Evolutionary conservation across 2,888 invertebrate genomes (phyloP).

Genomic region (Malthinus flaveolus): DNA sequence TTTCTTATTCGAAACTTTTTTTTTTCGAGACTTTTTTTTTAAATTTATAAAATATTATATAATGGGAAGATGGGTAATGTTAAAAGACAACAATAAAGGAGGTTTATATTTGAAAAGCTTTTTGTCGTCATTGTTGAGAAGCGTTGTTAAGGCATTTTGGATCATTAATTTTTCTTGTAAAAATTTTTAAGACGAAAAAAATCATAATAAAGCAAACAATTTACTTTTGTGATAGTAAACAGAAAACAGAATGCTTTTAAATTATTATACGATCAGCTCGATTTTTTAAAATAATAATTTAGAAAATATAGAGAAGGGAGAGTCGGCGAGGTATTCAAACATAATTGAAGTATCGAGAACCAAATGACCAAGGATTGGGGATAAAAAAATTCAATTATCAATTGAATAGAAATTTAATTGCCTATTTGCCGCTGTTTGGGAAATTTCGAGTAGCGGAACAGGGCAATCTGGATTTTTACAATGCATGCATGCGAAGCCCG

Average conservation of each 20-base stretch:
- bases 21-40: not conserved
- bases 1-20: not conserved
- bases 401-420: no score
- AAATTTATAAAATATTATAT: not conserved
- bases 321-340: no score
- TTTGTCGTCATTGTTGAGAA: slow-evolving; percentile 7
- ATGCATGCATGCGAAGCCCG: no score
- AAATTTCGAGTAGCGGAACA: no score
- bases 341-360: no score
- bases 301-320: no score
- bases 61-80: not conserved
- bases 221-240: not conserved
- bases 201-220: not conserved
- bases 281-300: no score
- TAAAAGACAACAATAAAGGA: slow-evolving; percentile 13
- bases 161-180: slow-evolving; percentile 11
- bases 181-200: not conserved
- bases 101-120: slow-evolving; percentile 11
- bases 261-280: no score
- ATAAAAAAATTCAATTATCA: no score
- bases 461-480: no score
- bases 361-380: no score
- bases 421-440: no score
- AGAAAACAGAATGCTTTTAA: not conserved
- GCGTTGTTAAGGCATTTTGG: slow-evolving; percentile 12